Evolutionary conservation across 2,888 invertebrate genomes (phyloP).

Genomic region (Drosophila setosimentum): DNA sequence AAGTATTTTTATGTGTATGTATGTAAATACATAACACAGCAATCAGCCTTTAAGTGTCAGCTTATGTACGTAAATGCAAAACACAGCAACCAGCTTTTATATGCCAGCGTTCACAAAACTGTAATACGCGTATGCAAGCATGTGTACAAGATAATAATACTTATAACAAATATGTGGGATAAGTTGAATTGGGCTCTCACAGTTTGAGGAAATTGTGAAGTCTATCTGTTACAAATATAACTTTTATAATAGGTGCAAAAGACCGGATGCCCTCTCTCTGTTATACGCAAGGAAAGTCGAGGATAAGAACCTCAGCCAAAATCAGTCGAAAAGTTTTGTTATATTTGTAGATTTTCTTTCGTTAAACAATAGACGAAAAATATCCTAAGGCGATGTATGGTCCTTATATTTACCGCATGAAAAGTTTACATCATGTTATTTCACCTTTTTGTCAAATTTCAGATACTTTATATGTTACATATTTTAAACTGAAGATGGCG

Average conservation of each 20-base stretch:
- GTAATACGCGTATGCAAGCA: background rate
- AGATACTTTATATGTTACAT: too few species aligned
- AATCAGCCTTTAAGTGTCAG: background rate
- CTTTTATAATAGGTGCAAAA: background rate
- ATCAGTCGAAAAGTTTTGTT: background rate
- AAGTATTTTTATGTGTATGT: background rate
- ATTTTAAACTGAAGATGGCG: background rate
- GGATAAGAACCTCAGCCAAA: background rate
- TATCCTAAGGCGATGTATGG: background rate
- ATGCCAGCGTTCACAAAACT: background rate
- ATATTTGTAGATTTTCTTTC: background rate
- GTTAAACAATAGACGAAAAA: background rate
- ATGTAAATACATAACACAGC: background rate
- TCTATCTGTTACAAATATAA: background rate
- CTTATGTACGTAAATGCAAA: background rate
- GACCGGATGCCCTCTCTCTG: background rate
- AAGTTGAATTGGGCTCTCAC: background rate
- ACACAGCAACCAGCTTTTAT: background rate
- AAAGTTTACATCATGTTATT: background rate
- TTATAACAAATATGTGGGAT: background rate
- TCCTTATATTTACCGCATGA: background rate
- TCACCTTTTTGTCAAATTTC: background rate
- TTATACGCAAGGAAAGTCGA: background rate
- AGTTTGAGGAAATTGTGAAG: background rate
- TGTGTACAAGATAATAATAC: background rate